A percentile compares a stretch with the other conserved stretches of the same genome.
phyloP scores from a whole-genome alignment of 2,888 invertebrate genomes.

The Mactromeris polynyma region DNA sequence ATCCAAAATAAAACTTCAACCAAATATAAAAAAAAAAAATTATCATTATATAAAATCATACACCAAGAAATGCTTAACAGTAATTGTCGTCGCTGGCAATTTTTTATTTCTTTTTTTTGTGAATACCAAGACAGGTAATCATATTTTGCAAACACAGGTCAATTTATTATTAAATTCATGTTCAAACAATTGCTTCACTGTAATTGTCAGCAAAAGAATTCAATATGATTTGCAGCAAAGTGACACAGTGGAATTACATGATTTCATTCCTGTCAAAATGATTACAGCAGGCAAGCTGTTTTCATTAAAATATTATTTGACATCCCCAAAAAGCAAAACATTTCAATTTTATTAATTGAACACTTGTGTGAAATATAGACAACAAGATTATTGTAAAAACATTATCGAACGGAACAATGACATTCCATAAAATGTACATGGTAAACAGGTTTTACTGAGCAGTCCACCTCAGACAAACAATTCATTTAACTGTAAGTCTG shows the following conservation, averaged over 20 bases:
- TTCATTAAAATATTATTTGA: not conserved
- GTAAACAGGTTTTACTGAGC: not conserved
- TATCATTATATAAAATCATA: too few species aligned
- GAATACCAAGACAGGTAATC: not conserved
- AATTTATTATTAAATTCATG: not conserved
- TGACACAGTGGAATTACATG: not conserved
- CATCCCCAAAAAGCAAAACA: not conserved
- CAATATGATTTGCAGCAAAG: not conserved
- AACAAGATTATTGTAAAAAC: not conserved
- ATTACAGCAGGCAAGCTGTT: not conserved
- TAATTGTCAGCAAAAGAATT: not conserved
- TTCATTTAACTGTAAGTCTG: not conserved
- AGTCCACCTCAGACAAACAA: not conserved
- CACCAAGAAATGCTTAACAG: too few species aligned
- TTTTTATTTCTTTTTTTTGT: too few species aligned
- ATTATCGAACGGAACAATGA: not conserved
- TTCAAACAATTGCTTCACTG: not conserved
- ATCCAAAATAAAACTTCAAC: too few species aligned
- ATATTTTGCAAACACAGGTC: not conserved
- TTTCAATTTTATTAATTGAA: slow-evolving; percentile 15
- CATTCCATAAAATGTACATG: not conserved
- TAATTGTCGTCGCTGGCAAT: too few species aligned
- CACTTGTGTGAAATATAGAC: not conserved
- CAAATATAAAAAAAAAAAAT: too few species aligned
- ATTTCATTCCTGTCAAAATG: not conserved